phyloP scores from a whole-genome alignment of 1,140 invertebrate genomes.

The Hetaerina americana region DNA sequence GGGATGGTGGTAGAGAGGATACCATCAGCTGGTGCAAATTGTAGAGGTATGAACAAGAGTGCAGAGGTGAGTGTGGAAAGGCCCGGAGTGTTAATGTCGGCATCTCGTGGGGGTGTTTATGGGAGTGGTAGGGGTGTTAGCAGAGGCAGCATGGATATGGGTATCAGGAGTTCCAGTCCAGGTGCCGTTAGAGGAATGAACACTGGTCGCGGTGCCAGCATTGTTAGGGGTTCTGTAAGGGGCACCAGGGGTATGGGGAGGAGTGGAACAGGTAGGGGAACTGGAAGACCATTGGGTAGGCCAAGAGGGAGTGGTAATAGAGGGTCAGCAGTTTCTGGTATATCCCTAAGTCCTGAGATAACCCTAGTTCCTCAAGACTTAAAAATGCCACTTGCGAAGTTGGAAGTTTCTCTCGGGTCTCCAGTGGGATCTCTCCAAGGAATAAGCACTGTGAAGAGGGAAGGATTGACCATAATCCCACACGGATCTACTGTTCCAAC shows the following conservation, averaged over 20 bases:
- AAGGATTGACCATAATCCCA: not conserved
- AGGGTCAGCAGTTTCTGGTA: not conserved
- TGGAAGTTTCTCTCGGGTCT: not conserved
- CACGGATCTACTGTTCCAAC: not conserved
- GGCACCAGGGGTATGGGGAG: not conserved
- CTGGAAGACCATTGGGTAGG: not conserved
- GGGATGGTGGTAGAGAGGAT: not conserved
- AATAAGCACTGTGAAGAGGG: not conserved
- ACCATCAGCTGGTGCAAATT: not conserved
- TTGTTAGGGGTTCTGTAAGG: not conserved
- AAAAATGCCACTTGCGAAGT: not conserved
- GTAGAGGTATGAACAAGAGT: not conserved
- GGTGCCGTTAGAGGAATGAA: not conserved
- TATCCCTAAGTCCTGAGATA: not conserved
- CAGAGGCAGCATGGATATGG: not conserved
- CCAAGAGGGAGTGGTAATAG: not conserved
- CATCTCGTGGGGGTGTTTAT: not conserved
- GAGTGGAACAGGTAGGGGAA: too few species aligned
- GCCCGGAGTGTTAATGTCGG: not conserved
- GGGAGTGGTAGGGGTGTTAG: not conserved
- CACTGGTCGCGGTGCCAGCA: not conserved
- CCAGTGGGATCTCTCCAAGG: not conserved
- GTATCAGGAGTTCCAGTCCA: not conserved
- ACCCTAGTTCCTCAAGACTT: not conserved
- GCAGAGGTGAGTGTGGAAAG: not conserved